Conservation (phyloP, 2,888 invertebrate species). For the Lepidonotus clava region DNA sequence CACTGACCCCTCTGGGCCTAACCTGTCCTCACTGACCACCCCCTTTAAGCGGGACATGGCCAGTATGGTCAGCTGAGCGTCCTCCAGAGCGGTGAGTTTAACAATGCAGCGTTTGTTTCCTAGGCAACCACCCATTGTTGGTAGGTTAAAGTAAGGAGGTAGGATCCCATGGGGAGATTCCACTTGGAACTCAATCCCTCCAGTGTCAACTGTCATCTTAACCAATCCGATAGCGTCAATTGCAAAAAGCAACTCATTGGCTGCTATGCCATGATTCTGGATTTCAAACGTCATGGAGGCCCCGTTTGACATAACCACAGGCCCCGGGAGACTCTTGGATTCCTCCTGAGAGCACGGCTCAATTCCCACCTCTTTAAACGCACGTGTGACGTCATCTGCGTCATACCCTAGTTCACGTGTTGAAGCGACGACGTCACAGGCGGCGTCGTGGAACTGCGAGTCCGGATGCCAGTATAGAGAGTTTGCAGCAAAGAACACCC, state of each 20-base stretch:
- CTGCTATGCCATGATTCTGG: not conserved
- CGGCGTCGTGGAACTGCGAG: conserved; percentile 24
- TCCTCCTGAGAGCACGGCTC: not conserved
- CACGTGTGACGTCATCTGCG: conserved; percentile 16
- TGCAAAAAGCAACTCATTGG: not conserved
- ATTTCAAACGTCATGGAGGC: not conserved
- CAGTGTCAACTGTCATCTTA: not conserved
- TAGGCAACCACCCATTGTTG: not conserved
- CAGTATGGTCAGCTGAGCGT: not conserved
- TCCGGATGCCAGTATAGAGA: conserved; percentile 18
- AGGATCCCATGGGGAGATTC: not conserved
- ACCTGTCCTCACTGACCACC: not conserved
- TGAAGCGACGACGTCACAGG: conserved; percentile 25
- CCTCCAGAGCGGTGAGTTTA: not conserved
- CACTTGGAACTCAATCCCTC: not conserved
- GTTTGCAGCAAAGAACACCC: conserved; percentile 25
- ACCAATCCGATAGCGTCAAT: not conserved
- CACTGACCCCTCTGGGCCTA: not conserved
- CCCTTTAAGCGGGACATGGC: not conserved
- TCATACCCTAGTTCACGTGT: conserved; percentile 19
- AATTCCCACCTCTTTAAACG: not conserved
- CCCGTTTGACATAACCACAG: not conserved
- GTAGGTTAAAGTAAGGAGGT: not conserved
- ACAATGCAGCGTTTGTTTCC: not conserved
- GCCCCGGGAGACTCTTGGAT: not conserved